Conservation (phyloP, 2,888 invertebrate species). For the Nomada fabriciana region DNA sequence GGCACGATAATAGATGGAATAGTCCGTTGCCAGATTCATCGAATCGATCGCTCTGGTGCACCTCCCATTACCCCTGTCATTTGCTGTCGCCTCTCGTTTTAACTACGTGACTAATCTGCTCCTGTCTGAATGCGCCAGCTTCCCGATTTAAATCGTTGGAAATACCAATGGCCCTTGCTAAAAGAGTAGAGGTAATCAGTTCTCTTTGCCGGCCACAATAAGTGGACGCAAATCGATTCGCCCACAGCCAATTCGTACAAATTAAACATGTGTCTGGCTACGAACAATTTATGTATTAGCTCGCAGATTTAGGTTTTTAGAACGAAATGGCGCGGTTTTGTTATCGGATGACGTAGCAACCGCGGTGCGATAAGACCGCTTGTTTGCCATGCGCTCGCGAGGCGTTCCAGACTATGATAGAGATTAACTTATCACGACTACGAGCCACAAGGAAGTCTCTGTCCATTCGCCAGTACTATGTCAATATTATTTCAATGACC, state of each 20-base stretch:
- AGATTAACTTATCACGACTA: constrained; percentile 75
- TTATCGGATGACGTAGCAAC: constrained; percentile 73
- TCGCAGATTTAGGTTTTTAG: constrained; percentile 69
- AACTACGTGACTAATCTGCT: constrained; percentile 15
- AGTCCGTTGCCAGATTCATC: background rate
- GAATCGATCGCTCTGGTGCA: constrained; percentile 3
- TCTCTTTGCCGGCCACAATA: constrained; percentile 1
- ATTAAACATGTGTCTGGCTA: background rate
- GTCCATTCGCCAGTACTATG: constrained; percentile 70
- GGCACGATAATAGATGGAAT: background rate
- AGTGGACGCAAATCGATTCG: constrained; percentile 43
- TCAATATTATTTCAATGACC: constrained; percentile 77
- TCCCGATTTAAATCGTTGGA: constrained; percentile 23
- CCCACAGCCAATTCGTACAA: constrained; percentile 11
- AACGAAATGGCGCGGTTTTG: constrained; percentile 72
- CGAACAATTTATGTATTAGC: constrained; percentile 30
- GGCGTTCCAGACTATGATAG: constrained; percentile 73
- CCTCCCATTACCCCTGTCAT: background rate
- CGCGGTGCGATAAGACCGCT: constrained; percentile 61
- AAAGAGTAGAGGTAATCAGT: constrained; percentile 6
- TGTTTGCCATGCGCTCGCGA: constrained; percentile 69
- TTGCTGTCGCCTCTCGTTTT: background rate
- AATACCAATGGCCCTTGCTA: background rate
- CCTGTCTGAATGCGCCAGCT: constrained; percentile 7
- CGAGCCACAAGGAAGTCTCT: constrained; percentile 72